These are phyloP conservation scores for Carassius gibelio DNA, from an alignment of 2,113 vertebrate genomes.

Conservation along the genomic window DNA sequence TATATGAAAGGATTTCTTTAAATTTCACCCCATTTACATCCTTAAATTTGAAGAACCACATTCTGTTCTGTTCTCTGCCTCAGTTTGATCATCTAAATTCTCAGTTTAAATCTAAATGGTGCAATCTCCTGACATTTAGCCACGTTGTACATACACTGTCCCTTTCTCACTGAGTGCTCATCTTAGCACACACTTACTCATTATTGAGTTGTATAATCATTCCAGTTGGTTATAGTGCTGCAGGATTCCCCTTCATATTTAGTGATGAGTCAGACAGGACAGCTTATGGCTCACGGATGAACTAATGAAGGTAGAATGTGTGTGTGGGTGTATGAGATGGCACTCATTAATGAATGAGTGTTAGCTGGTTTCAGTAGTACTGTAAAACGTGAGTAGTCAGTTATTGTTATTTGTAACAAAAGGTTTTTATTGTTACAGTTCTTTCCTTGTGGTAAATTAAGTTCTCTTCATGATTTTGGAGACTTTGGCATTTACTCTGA, in stretches of 20 bases:
- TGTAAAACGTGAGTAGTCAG: not conserved
- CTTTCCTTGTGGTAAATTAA: not conserved
- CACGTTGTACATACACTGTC: not conserved
- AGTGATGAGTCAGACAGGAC: conserved; percentile 69
- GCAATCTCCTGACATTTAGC: not conserved
- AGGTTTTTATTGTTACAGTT: not conserved
- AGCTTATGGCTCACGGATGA: not conserved
- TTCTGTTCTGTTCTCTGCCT: too few species aligned
- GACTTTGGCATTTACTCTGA: not conserved
- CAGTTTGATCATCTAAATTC: too few species aligned
- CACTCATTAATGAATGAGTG: not conserved
- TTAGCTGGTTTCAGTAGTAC: not conserved
- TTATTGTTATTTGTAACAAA: not conserved
- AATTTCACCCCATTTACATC: too few species aligned
- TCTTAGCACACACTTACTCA: not conserved
- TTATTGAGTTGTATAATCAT: not conserved
- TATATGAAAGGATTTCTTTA: too few species aligned
- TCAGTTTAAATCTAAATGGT: not conserved
- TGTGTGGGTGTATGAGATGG: not conserved
- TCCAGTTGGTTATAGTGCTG: conserved; percentile 46
- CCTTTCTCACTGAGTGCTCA: not conserved
- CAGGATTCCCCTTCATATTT: conserved; percentile 65
- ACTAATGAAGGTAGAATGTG: conserved; percentile 21
- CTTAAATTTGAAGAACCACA: too few species aligned
- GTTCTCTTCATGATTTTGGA: not conserved